Percentiles rank a stretch among this genome's conserved stretches.
phyloP scores from a whole-genome alignment of 2,113 vertebrate genomes.

The Neodon shergylaensis region DNA sequence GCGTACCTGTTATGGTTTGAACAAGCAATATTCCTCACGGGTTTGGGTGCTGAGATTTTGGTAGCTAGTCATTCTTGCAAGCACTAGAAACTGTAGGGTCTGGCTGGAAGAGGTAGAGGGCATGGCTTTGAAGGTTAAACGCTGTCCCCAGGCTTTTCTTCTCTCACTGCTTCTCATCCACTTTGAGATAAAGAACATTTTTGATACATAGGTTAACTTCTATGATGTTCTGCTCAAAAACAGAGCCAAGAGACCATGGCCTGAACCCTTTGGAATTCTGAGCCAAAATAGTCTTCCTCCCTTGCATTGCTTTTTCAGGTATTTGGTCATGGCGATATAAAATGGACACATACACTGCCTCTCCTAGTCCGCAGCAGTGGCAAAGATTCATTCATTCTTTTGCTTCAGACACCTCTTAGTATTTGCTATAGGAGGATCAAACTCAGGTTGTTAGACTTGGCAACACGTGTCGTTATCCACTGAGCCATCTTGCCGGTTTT shows the following conservation, averaged over 20 bases:
- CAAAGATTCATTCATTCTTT: background rate
- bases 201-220: background rate
- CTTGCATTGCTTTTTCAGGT: background rate
- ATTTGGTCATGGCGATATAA: background rate
- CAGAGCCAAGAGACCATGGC: background rate
- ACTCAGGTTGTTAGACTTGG: background rate
- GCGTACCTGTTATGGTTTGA: background rate
- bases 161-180: background rate
- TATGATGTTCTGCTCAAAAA: background rate
- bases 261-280: background rate
- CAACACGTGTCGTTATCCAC: background rate
- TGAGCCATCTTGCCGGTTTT: background rate
- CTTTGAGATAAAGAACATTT: background rate
- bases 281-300: background rate
- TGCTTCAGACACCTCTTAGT: background rate
- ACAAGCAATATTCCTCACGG: background rate
- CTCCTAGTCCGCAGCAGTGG: fast-evolving
- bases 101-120: background rate
- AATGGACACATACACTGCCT: background rate
- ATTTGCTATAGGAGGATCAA: background rate
- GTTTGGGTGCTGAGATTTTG: fast-evolving
- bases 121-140: background rate
- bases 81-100: background rate
- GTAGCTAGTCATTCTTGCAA: background rate
- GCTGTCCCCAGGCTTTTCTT: background rate